Evolutionary conservation across 2,797 vertebrate genomes (phyloP).

Genomic region (Fistularia tabacaria): DNA sequence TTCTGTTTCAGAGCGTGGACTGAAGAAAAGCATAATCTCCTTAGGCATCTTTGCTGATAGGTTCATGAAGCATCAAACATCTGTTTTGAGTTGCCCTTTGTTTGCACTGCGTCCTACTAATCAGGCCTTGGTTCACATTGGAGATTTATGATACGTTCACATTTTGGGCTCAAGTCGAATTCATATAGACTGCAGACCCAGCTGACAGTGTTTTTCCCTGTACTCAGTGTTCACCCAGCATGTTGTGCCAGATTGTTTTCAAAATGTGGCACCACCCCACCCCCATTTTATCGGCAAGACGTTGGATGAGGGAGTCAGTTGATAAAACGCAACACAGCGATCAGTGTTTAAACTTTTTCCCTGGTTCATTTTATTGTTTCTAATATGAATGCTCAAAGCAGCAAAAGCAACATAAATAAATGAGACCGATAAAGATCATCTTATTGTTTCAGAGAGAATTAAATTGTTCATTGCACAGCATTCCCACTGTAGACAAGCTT

Average conservation of each 20-base stretch:
- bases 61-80: slow-evolving; percentile 64
- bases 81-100: slow-evolving; percentile 70
- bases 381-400: slow-evolving; percentile 21
- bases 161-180: slow-evolving; percentile 32
- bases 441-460: slow-evolving; percentile 34
- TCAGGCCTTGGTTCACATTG: slow-evolving; percentile 54
- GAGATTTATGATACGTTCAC: slow-evolving; percentile 61
- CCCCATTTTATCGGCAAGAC: slow-evolving; percentile 17
- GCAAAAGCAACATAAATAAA: slow-evolving; percentile 39
- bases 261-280: slow-evolving; percentile 37
- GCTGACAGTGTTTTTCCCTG: slow-evolving; percentile 61
- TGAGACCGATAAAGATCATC: slow-evolving; percentile 32
- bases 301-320: slow-evolving; percentile 32
- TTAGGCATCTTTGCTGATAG: slow-evolving; percentile 44
- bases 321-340: slow-evolving; percentile 25
- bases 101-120: slow-evolving; percentile 69
- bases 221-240: slow-evolving; percentile 65
- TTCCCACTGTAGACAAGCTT: slow-evolving; percentile 10
- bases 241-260: slow-evolving; percentile 55
- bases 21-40: slow-evolving; percentile 44
- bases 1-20: slow-evolving; percentile 32
- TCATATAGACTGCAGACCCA: slow-evolving; percentile 42
- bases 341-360: slow-evolving; percentile 21
- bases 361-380: slow-evolving; percentile 26
- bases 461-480: slow-evolving; percentile 39